phyloP scores from a whole-genome alignment of 1,140 invertebrate species.

The Danaus melanippus region DNA sequence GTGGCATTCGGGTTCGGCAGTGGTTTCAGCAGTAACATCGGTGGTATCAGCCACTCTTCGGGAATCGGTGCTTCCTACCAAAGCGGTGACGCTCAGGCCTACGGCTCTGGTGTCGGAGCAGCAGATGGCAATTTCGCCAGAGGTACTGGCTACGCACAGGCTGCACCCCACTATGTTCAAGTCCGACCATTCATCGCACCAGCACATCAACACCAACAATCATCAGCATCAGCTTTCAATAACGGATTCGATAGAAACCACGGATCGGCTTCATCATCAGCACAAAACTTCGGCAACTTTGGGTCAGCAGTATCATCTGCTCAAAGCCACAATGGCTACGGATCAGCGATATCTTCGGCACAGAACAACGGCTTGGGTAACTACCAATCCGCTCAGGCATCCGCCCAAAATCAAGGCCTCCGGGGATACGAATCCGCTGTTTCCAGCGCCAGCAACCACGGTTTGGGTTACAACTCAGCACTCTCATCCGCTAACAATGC shows the following conservation, averaged over 20 bases:
- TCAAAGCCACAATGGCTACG: conserved; percentile 32
- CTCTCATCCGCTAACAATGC: conserved; percentile 36
- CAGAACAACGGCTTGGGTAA: conserved; percentile 24
- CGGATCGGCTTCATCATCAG: conserved; percentile 27
- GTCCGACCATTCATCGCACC: background rate
- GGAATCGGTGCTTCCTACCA: conserved; percentile 47
- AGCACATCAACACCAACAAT: conserved; percentile 5
- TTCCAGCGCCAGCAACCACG: conserved; percentile 28
- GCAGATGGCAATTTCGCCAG: conserved; percentile 16
- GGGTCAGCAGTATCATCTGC: conserved; percentile 38
- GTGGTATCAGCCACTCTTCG: conserved; percentile 49
- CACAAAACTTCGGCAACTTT: conserved; percentile 36
- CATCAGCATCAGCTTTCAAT: conserved; percentile 9
- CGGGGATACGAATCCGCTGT: conserved; percentile 31
- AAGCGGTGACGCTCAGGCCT: conserved; percentile 45
- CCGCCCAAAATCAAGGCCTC: conserved; percentile 27
- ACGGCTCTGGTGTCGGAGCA: conserved; percentile 28
- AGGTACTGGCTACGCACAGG: conserved; percentile 16
- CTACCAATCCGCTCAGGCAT: conserved; percentile 31
- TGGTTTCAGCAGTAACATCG: conserved; percentile 58
- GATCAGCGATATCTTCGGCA: conserved; percentile 28
- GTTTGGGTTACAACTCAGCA: conserved; percentile 33
- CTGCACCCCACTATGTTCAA: conserved; percentile 7
- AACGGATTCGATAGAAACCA: conserved; percentile 19
- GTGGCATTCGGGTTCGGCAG: conserved; percentile 55